Evolutionary conservation across 1,140 invertebrate genomes (phyloP), one percentile per base, ranked within the genome.

Genomic region (Caenorhabditis elegans): DNA sequence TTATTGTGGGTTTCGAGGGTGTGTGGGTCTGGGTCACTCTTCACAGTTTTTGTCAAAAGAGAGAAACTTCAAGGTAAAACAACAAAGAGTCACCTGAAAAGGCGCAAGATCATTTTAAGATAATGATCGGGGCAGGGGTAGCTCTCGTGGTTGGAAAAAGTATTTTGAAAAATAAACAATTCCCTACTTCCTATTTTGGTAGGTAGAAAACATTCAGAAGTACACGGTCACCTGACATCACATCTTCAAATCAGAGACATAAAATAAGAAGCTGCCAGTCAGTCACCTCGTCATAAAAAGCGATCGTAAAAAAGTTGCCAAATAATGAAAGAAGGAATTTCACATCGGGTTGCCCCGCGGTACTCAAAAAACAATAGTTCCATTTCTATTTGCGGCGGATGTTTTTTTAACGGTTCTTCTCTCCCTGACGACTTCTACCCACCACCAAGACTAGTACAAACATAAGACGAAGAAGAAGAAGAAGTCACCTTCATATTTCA

Each of bases 31-130:
- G n/a, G n/a, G n/a, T n/a, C n/a, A n/a, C 60, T 22, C 39, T 70
- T 70, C 31, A 70, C 60, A 70, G 60, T 70, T 70, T 70, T 70
- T 70, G 19, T 60, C n/a, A n/a, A n/a, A n/a, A n/a, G n/a, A n/a
- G n/a, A n/a, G n/a, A n/a, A n/a, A n/a, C n/a, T 31, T 60, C 53
- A 60, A 60, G 53, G 53, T 60, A 60, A 60, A 60, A 17, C 53
- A 60, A 60, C 53, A 60, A 28, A 60, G 34, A 26, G 53, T 60
- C 26, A 60, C 53, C 53, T 13, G 26, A 60, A 34, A 60, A 26
- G 2, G 22, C 31, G 5, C 22, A 6, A 31, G 34, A 34, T 34
- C 4, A 28, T 31, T 60, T 60, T 17, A 60, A 60, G 53, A 70
- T 70, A 70, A 70, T n/a, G 60, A 39, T 70, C 60, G 60, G 60